Conservation (phyloP, 2,113 vertebrate species). For the Hystrix cristata region DNA sequence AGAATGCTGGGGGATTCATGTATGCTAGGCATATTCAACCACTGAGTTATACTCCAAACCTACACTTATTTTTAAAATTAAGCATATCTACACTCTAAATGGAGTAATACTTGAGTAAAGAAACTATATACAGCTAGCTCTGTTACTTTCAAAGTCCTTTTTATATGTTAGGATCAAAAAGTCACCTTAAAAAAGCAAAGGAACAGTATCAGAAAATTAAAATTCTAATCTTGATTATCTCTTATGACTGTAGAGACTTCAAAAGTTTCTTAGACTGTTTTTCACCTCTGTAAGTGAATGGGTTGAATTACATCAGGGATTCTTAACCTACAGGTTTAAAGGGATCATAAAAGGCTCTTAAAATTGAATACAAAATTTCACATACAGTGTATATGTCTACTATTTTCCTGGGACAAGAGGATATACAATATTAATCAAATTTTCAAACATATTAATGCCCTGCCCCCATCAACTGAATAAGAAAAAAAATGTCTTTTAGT, state of each 20-base stretch:
- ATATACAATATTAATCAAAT: constrained; percentile 39
- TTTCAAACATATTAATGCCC: constrained; percentile 21
- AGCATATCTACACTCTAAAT: neutral
- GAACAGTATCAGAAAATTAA: constrained; percentile 39
- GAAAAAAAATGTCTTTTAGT: constrained; percentile 72
- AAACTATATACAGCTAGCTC: neutral
- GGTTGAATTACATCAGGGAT: neutral
- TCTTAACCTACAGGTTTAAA: neutral
- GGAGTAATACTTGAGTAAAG: neutral
- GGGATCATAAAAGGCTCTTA: neutral
- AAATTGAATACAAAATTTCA: constrained; percentile 36
- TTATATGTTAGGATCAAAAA: constrained; percentile 37
- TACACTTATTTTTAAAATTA: constrained; percentile 54
- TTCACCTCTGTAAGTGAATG: constrained; percentile 36
- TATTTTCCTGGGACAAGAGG: constrained; percentile 43
- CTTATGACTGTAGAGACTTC: neutral
- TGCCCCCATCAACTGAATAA: neutral
- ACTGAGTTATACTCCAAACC: neutral
- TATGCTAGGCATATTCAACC: neutral
- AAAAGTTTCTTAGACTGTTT: neutral
- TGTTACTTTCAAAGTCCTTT: constrained; percentile 1
- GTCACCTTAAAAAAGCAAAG: constrained; percentile 44
- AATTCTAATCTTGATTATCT: constrained; percentile 26
- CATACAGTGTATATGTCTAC: neutral
- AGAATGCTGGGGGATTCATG: neutral